A percentile compares a stretch with the other conserved stretches of the same genome.
Conservation (phyloP, 2,797 vertebrate genomes). For the Microcaecilia unicolor region DNA sequence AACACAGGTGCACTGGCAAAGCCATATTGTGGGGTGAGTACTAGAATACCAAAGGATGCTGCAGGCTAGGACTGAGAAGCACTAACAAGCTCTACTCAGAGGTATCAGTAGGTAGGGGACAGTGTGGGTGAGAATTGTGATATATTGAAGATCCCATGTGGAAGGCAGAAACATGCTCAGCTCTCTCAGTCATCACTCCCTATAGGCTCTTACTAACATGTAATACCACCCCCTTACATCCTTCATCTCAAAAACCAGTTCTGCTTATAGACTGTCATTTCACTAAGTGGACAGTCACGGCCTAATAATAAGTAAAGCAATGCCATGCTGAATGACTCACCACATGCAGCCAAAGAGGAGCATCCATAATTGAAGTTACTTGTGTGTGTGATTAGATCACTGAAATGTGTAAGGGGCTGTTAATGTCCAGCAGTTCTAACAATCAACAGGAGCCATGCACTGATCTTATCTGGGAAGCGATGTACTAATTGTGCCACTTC, state of each 20-base stretch:
- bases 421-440: not conserved
- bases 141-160: too few species aligned
- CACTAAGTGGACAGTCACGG: constrained; percentile 21
- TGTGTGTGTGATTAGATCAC: constrained; percentile 29
- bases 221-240: too few species aligned
- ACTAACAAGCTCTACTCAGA: too few species aligned
- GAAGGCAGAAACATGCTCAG: too few species aligned
- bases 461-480: constrained; percentile 11
- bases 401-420: not conserved
- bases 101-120: too few species aligned
- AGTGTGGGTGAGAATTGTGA: too few species aligned
- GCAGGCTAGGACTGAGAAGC: too few species aligned
- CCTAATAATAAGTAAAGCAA: constrained; percentile 27
- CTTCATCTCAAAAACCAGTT: not conserved
- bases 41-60: too few species aligned
- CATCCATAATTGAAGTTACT: constrained; percentile 40
- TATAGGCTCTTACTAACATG: too few species aligned
- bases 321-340: not conserved
- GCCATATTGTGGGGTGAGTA: too few species aligned
- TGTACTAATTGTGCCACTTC: constrained; percentile 29
- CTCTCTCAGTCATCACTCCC: too few species aligned
- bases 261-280: constrained; percentile 27
- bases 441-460: not conserved
- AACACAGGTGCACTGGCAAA: too few species aligned
- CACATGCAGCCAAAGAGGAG: constrained; percentile 14